Evolutionary conservation across 2,888 invertebrate genomes (phyloP), one percentile per base, ranked within the genome.

Genomic region (Maniola hyperantus): DNA sequence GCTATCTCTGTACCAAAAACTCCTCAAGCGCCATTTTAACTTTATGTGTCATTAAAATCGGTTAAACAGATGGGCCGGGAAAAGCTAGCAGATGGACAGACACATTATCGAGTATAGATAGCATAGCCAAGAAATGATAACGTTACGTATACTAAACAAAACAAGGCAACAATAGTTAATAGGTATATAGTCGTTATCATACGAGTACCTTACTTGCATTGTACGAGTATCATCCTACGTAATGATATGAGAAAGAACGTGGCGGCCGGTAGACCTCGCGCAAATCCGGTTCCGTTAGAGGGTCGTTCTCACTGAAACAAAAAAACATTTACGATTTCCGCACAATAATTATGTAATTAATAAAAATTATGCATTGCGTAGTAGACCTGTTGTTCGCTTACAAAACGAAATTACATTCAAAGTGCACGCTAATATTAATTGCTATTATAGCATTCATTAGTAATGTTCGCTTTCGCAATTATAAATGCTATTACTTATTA

Each of bases 281-380:
- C 73, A 77, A 76, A 83, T 91, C 91, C 91, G 91, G 87, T 83
- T 87, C 80, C 82, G 82, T 72, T 74, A 76, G 85, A 87, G 86
- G 88, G 88, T 84, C 88, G 84, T 88, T 90, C 90, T 86, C 87
- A 87, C 87, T 84, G 73, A 77, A 82, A 84, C 82, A 85, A 84
- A 79, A n/a, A 83, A 83, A 79, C 83, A 84, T 86, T 82, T 81
- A 77, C 83, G 77, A 81, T 83, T 87, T 87, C 88, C 85, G 83
- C 79, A 84, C 73, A 71, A 73, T 77, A 82, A 80, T 81, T 80
- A 77, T 70, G 75, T 82, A 83, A 83, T 74, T 72, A 73, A 58
- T 65, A 66, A 68, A 66, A 68, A 68, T 64, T 60, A 68, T 64
- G 57, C 48, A 66, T 71, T 68, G 68, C 68, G 68, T 59, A 64